A percentile compares a stretch with the other conserved stretches of the same genome.
These are phyloP conservation scores for Caenorhabditis sp. DNA, from an alignment of 2,888 invertebrate species.

Conservation along the genomic window DNA sequence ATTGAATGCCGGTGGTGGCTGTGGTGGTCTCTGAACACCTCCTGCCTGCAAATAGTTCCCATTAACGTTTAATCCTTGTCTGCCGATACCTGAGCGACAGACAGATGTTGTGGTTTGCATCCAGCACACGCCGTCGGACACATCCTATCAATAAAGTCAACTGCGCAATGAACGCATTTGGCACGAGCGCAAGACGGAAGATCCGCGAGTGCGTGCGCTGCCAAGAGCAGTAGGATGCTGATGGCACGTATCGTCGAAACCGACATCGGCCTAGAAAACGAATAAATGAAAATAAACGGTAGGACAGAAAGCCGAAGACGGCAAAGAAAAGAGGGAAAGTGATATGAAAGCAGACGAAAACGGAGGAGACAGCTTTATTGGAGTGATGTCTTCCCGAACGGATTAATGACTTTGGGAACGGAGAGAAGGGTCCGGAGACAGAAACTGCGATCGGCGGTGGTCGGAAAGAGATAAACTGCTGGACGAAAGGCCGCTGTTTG, in stretches of 20 bases:
- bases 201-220: constrained; percentile 61
- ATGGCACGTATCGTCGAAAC: constrained; percentile 57
- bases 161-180: constrained; percentile 75
- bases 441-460: constrained; percentile 11
- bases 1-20: constrained; percentile 50
- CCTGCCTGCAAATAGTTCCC: constrained; percentile 20
- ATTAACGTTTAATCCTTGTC: not conserved
- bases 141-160: constrained; percentile 73
- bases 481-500: constrained; percentile 23
- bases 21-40: constrained; percentile 34
- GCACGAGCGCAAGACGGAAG: constrained; percentile 75
- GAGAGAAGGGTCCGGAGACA: constrained; percentile 16
- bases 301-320: constrained; percentile 18
- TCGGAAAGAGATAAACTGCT: not conserved
- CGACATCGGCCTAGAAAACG: constrained; percentile 44
- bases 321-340: constrained; percentile 20
- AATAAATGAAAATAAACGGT: constrained; percentile 38
- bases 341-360: constrained; percentile 16
- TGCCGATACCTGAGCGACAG: constrained; percentile 19
- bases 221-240: constrained; percentile 43
- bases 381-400: constrained; percentile 11
- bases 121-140: constrained; percentile 66
- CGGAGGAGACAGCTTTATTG: constrained; percentile 14
- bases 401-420: constrained; percentile 41
- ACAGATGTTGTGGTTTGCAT: constrained; percentile 35